Percentiles rank a stretch among this genome's conserved stretches.
phyloP scores from a whole-genome alignment of 1,140 invertebrate species.

The Stenopsyche tienmushanensis region DNA sequence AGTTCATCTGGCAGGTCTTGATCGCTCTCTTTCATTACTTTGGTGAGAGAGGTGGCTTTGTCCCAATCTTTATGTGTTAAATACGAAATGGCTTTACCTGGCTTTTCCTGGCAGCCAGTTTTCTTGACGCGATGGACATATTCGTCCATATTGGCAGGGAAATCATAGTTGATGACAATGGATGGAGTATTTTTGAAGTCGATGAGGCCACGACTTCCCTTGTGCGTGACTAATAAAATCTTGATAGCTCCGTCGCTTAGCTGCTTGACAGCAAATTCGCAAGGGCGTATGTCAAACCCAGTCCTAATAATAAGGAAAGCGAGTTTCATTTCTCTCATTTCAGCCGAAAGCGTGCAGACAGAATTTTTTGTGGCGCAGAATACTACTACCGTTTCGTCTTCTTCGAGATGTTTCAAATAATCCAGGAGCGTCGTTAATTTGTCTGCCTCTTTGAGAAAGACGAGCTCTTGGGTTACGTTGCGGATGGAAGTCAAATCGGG shows the following conservation, averaged over 20 bases:
- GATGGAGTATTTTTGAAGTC: constrained; percentile 92
- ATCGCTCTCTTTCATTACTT: constrained; percentile 74
- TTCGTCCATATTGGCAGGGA: constrained; percentile 87
- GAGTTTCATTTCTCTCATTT: constrained; percentile 63
- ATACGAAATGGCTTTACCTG: constrained; percentile 77
- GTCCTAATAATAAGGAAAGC: constrained; percentile 87
- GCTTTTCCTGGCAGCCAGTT: constrained; percentile 83
- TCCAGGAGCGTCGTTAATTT: constrained; percentile 53
- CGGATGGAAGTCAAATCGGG: constrained; percentile 84
- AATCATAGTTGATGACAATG: constrained; percentile 82
- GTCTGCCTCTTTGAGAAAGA: constrained; percentile 67
- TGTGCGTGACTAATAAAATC: constrained; percentile 91
- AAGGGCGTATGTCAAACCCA: constrained; percentile 81
- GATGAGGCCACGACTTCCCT: constrained; percentile 87
- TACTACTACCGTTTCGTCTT: constrained; percentile 80
- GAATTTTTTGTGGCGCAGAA: no score
- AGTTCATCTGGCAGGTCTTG: constrained; percentile 76
- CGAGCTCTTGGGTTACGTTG: constrained; percentile 74
- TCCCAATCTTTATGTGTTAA: constrained; percentile 80
- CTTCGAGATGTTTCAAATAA: constrained; percentile 64
- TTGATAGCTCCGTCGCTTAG: no score
- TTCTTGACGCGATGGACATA: constrained; percentile 87
- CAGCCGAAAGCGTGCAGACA: constrained; percentile 64
- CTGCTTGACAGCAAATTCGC: constrained; percentile 76
- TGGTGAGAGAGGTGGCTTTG: constrained; percentile 77